These are phyloP conservation scores for Lysiphlebus fabarum DNA, from an alignment of 1,140 invertebrate genomes.

Conservation along the genomic window DNA sequence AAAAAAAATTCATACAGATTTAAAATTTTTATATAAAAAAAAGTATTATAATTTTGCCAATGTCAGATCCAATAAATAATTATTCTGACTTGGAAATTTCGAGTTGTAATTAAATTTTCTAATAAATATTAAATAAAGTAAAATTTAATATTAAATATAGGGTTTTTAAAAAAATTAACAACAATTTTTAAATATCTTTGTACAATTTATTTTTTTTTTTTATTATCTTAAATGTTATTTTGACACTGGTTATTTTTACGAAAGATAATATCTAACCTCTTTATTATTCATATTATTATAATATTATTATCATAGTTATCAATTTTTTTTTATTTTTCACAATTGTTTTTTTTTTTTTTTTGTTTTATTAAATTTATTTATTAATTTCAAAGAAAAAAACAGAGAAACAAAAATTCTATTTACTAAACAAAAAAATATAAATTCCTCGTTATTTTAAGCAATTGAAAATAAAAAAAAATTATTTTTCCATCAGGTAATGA, in stretches of 20 bases:
- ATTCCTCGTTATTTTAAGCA: too few relatives aligned
- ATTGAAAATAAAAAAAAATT: conserved; percentile 5
- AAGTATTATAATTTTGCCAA: too few relatives aligned
- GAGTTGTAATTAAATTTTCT: background rate
- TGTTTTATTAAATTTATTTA: conserved; percentile 28
- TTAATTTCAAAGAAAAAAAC: background rate
- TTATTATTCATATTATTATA: conserved; percentile 16
- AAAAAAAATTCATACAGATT: background rate
- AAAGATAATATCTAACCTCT: conserved; percentile 54
- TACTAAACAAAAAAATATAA: too few relatives aligned
- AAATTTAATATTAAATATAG: conserved; percentile 7
- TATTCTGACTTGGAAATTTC: too few relatives aligned
- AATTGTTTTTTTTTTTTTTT: conserved; percentile 29
- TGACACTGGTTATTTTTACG: conserved; percentile 54
- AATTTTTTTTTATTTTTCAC: conserved; percentile 31
- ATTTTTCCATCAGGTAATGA: conserved; percentile 18
- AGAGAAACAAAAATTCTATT: conserved; percentile 28
- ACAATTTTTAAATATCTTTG: conserved; percentile 42
- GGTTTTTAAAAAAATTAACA: conserved; percentile 14
- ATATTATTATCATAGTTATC: conserved; percentile 22
- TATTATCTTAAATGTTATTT: conserved; percentile 47
- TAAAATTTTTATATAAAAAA: conserved; percentile 2
- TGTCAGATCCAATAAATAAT: too few relatives aligned
- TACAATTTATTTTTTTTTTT: conserved; percentile 51
- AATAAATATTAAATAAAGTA: too few relatives aligned